These are phyloP conservation scores for Aegithalos caudatus DNA, from an alignment of 2,113 vertebrate genomes.

Conservation along the genomic window DNA sequence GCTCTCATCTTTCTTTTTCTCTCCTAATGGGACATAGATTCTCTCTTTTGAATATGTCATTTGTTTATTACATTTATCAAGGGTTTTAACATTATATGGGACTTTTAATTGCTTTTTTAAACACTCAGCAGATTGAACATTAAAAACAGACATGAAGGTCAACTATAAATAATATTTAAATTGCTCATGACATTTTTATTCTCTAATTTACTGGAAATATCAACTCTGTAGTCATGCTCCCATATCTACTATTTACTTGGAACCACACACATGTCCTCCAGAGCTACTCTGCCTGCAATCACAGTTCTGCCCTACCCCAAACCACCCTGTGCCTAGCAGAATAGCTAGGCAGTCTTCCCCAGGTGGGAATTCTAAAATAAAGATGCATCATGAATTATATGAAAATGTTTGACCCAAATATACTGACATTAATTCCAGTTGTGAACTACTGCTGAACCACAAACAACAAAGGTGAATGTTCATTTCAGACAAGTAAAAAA, in stretches of 20 bases:
- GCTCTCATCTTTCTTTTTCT: constrained; percentile 64
- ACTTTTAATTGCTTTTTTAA: constrained; percentile 66
- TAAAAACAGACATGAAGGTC: constrained; percentile 51
- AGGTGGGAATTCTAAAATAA: background rate
- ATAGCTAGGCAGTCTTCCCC: background rate
- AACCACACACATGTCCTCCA: background rate
- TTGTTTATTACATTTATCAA: constrained; percentile 67
- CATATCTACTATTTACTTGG: background rate
- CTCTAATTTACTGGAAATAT: constrained; percentile 36
- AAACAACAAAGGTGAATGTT: background rate
- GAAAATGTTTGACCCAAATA: background rate
- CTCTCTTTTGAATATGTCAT: constrained; percentile 66
- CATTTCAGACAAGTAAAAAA: background rate
- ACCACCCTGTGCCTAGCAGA: background rate
- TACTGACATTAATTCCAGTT: background rate
- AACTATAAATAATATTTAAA: constrained; percentile 53
- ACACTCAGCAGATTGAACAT: constrained; percentile 45
- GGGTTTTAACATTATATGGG: constrained; percentile 57
- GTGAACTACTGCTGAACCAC: background rate
- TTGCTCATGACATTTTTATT: constrained; percentile 30
- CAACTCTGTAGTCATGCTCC: background rate
- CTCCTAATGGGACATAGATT: constrained; percentile 62
- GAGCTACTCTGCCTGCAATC: background rate
- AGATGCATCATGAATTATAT: background rate
- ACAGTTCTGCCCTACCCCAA: background rate